Evolutionary conservation across 2,888 invertebrate species (phyloP).

Genomic region (Cephus runcator): DNA sequence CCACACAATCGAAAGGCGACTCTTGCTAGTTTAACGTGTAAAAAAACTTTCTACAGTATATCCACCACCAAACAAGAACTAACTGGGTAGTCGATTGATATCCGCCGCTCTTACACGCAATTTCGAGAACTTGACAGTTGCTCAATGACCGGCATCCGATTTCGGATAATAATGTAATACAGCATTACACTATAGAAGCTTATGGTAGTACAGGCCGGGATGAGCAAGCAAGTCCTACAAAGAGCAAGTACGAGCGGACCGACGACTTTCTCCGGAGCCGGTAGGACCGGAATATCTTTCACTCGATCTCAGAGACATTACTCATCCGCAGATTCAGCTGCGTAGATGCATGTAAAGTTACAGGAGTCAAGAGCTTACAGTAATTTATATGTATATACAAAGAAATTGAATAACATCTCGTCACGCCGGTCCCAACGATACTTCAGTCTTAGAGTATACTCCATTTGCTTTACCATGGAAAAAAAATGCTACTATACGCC

Average conservation of each 20-base stretch:
- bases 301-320: conserved; percentile 30
- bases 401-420: neutral
- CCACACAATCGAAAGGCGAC: neutral
- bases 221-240: neutral
- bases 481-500: neutral
- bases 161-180: neutral
- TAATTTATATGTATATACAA: too few species aligned
- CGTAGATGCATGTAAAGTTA: neutral
- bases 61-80: neutral
- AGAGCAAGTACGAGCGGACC: conserved; percentile 6
- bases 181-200: neutral
- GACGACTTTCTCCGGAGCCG: conserved; percentile 46
- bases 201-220: neutral
- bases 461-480: neutral
- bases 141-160: neutral
- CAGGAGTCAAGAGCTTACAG: neutral
- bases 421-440: neutral
- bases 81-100: neutral
- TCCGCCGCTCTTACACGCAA: neutral
- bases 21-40: neutral
- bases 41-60: neutral
- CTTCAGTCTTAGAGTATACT: neutral
- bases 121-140: neutral
- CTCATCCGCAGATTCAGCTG: conserved; percentile 28
- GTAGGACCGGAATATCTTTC: conserved; percentile 44